phyloP scores from a whole-genome alignment of 2,797 vertebrate species.

The Hippopotamyrus pictus region DNA sequence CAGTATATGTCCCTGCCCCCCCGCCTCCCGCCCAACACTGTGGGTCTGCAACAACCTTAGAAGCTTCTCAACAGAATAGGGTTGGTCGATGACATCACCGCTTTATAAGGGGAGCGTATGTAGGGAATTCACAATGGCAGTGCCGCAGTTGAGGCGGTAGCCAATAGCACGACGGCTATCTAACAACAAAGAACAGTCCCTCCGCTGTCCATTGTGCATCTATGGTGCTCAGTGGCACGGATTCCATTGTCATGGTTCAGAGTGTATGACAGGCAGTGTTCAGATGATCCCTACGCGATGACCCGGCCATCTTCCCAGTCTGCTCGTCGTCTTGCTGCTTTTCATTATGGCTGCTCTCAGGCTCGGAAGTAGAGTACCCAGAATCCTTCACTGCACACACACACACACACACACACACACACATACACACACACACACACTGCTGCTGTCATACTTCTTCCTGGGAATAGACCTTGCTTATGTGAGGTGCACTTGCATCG shows the following conservation, averaged over 20 bases:
- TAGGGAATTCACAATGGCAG: slow-evolving; percentile 9
- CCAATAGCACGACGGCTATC: slow-evolving; percentile 13
- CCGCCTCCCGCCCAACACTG: background rate
- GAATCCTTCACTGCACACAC: background rate
- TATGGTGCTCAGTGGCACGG: background rate
- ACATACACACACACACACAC: background rate
- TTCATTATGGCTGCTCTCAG: slow-evolving; percentile 3
- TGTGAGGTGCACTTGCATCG: background rate
- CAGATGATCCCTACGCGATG: slow-evolving; percentile 13
- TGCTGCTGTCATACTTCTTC: background rate
- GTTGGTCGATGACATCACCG: slow-evolving; percentile 11
- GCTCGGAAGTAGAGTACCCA: background rate
- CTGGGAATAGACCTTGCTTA: background rate
- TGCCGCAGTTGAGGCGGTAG: slow-evolving; percentile 10
- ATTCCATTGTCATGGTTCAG: slow-evolving; percentile 2
- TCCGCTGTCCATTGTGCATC: slow-evolving; percentile 6
- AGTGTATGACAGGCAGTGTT: slow-evolving; percentile 15
- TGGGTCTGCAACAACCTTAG: background rate
- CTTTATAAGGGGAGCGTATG: slow-evolving; percentile 1
- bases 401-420: background rate
- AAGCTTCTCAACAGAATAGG: background rate
- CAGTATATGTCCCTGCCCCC: background rate
- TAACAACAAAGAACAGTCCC: slow-evolving; percentile 15
- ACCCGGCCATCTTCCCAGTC: background rate
- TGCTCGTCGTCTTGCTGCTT: slow-evolving; percentile 7